Evolutionary conservation across 2,113 vertebrate genomes (phyloP).

Genomic region (Lota lota): DNA sequence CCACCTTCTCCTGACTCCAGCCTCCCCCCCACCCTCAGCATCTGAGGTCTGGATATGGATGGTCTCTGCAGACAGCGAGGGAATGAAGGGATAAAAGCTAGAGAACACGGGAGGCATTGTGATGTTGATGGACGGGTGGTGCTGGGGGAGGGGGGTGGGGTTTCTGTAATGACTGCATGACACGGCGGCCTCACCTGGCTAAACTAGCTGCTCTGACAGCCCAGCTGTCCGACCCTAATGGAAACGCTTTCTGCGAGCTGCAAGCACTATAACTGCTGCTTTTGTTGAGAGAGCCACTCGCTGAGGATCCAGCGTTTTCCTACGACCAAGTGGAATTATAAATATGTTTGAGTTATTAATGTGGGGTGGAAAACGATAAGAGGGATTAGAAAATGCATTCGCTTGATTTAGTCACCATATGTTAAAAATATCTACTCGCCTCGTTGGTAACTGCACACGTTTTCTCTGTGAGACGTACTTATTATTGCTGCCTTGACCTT

Average conservation of each 20-base stretch:
- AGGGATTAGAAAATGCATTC: no score
- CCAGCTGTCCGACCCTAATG: constrained; percentile 41
- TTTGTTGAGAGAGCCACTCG: no score
- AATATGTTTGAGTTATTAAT: no score
- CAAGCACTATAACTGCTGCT: background rate
- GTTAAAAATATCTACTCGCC: no score
- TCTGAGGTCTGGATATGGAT: constrained; percentile 50
- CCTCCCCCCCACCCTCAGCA: constrained; percentile 48
- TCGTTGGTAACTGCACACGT: constrained; percentile 34
- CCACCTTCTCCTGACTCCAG: constrained; percentile 8
- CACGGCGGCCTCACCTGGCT: constrained; percentile 60
- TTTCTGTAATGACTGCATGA: constrained; percentile 43
- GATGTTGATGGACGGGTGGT: constrained; percentile 55
- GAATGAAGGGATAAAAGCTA: constrained; percentile 64
- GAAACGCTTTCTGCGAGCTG: constrained; percentile 25
- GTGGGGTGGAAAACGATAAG: no score
- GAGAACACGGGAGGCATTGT: constrained; percentile 56
- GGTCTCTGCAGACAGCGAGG: constrained; percentile 51
- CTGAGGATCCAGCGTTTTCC: no score
- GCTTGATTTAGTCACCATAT: no score
- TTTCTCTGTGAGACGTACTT: constrained; percentile 26
- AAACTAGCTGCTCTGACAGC: constrained; percentile 61
- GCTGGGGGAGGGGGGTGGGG: constrained; percentile 25
- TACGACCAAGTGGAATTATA: no score
- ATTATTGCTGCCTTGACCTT: constrained; percentile 55